Percentiles rank a stretch among this genome's conserved stretches.
phyloP scores from a whole-genome alignment of 2,113 vertebrate genomes.

The Pollimyrus isidori region DNA sequence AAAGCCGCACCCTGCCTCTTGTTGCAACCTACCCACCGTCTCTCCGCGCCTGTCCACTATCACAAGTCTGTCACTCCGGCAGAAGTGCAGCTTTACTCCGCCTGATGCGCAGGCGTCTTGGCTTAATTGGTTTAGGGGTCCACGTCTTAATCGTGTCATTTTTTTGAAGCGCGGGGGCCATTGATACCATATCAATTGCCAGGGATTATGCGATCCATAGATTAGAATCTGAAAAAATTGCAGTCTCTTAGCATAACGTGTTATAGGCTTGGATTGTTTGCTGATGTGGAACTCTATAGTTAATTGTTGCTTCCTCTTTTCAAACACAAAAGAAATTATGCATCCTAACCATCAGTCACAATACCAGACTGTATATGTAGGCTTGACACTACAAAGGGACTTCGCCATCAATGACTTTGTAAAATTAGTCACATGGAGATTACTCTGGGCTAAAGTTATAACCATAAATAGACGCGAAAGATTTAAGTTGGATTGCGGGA shows the following conservation, averaged over 20 bases:
- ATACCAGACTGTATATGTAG: neutral
- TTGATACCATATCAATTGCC: neutral
- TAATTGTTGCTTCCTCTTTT: neutral
- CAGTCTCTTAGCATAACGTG: neutral
- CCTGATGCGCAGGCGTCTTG: conserved; percentile 37
- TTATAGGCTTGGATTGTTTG: neutral
- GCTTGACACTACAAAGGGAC: neutral
- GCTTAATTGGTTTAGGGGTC: conserved; percentile 15
- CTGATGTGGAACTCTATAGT: neutral
- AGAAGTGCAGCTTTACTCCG: conserved; percentile 18
- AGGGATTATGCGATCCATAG: neutral
- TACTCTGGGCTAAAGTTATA: neutral
- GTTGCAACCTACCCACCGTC: neutral
- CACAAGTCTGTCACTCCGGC: conserved; percentile 22
- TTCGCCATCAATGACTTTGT: neutral
- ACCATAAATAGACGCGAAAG: neutral
- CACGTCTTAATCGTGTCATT: neutral
- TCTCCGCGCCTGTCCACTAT: conserved; percentile 12
- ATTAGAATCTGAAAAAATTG: neutral
- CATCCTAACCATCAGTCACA: neutral
- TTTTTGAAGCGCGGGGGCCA: neutral
- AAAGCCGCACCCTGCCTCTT: neutral
- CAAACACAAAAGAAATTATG: neutral
- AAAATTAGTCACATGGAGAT: neutral
- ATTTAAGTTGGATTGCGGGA: neutral